Percentiles rank a stretch among this genome's conserved stretches.
Evolutionary conservation across 2,113 vertebrate genomes (phyloP).

Genomic region (rabbit (Oryctolagus cuniculus)): mOryCun1.1 NC_091442.1:10550001-10550500

Average conservation of each 20-base stretch:
- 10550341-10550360: background rate
- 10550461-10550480: background rate
- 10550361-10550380: slow-evolving; percentile 19
- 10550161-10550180: no score
- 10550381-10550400: background rate
- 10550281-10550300: background rate
- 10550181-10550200: background rate
- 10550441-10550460: background rate
- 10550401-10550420: background rate
- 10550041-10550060: background rate
- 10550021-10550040: background rate
- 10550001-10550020: no score
- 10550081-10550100: background rate
- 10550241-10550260: background rate
- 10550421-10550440: background rate
- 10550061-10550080: accelerated
- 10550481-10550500: background rate
- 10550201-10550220: no score
- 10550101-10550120: background rate
- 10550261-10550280: background rate
- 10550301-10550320: background rate
- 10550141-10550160: no score
- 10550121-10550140: background rate
- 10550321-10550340: background rate
- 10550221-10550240: background rate